These are phyloP conservation scores for Gonioctena quinquepunctata DNA, from an alignment of 1,140 invertebrate genomes.

Conservation along the genomic window DNA sequence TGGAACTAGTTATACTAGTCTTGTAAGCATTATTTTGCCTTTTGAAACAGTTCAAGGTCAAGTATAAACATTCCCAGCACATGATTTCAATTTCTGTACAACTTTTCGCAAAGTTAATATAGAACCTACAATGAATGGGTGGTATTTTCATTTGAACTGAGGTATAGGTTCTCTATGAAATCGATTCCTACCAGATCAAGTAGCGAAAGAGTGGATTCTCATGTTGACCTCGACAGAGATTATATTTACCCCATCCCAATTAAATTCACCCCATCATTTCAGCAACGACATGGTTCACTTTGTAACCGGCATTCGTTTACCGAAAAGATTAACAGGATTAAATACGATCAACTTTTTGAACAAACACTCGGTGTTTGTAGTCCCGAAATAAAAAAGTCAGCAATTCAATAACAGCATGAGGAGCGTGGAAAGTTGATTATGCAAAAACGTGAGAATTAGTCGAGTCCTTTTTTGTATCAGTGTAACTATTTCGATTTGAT, in stretches of 20 bases:
- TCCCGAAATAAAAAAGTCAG: neutral
- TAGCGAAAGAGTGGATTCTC: neutral
- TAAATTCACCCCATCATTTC: constrained; percentile 2
- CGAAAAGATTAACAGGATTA: neutral
- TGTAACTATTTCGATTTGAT: neutral
- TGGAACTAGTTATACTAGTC: no score
- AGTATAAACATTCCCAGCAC: no score
- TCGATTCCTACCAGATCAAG: neutral
- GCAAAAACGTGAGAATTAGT: neutral
- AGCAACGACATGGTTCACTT: constrained; percentile 4
- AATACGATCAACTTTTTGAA: constrained; percentile 1
- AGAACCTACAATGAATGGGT: no score
- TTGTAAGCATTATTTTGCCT: no score
- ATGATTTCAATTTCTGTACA: no score
- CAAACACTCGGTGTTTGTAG: neutral
- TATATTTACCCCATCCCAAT: neutral
- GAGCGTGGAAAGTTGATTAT: neutral
- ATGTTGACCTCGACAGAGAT: neutral
- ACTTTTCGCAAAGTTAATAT: no score
- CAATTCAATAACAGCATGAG: neutral
- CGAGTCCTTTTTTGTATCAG: neutral
- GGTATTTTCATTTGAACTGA: no score
- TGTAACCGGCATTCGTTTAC: constrained; percentile 2
- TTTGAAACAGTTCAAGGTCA: no score
- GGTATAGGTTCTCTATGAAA: no score